phyloP scores from a whole-genome alignment of 2,113 vertebrate species.

The Dermatemys mawii region DNA sequence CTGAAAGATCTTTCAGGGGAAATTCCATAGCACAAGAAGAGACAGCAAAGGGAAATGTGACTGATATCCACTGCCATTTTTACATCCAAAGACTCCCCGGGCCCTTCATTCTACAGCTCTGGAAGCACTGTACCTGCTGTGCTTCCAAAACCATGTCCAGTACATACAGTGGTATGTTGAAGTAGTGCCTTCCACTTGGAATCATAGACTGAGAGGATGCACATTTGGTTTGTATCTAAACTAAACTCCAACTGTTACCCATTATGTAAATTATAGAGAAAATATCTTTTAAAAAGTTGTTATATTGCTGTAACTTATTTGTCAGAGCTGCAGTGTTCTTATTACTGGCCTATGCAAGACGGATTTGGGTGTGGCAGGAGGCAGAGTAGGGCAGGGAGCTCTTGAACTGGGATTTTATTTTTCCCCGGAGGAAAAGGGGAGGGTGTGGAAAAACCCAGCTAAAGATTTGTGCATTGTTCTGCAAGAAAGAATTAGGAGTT shows the following conservation, averaged over 20 bases:
- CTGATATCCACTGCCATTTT: slow-evolving; percentile 74
- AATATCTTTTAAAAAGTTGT: slow-evolving; percentile 70
- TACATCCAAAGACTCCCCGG: slow-evolving; percentile 70
- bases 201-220: slow-evolving; percentile 58
- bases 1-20: slow-evolving; percentile 50
- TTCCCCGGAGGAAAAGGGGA: neutral
- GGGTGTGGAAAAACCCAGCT: slow-evolving; percentile 15
- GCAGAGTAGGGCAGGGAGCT: slow-evolving; percentile 49
- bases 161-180: slow-evolving; percentile 66
- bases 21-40: slow-evolving; percentile 65
- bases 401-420: slow-evolving; percentile 52
- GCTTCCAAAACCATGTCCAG: slow-evolving; percentile 22
- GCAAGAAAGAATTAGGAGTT: slow-evolving; percentile 41
- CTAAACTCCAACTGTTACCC: slow-evolving; percentile 62
- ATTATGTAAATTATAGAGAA: slow-evolving; percentile 74
- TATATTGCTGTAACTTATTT: slow-evolving; percentile 77
- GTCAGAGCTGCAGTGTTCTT: slow-evolving; percentile 76
- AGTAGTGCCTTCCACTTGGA: slow-evolving; percentile 77
- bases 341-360: slow-evolving; percentile 74
- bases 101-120: slow-evolving; percentile 65
- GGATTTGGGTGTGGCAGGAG: slow-evolving; percentile 50
- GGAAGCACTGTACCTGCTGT: slow-evolving; percentile 22
- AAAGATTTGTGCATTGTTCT: neutral
- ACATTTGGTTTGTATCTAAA: slow-evolving; percentile 57
- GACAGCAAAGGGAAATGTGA: slow-evolving; percentile 58